Base-by-base conservation (phyloP, 2,888 invertebrate species). In the Hoplodrina ambigua region DNA sequence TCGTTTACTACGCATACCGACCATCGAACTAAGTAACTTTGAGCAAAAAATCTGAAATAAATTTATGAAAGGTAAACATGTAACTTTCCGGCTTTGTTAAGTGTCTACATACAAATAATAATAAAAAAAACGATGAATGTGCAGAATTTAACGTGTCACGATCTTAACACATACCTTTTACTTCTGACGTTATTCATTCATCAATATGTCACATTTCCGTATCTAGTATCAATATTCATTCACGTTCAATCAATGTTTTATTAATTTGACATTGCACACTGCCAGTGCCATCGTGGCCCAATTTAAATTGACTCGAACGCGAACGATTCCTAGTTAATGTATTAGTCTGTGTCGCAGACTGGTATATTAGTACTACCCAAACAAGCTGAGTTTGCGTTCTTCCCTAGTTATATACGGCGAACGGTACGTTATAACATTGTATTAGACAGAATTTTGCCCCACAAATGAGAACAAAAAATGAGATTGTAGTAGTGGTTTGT, bases 321-420 rank as follows among this genome's bases (percentile, higher is more conserved):
- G 73, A 77, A 74, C 54, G 55, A 54, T 54, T 60, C n/a, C 57
- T 19, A 61, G 54, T 63, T 69, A 69, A 75, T 65, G 37, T 75
- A 65, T 62, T 70, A 55, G 59, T 50, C 37, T 56, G 49, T 50
- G 56, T 59, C 52, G 15, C 44, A 20, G 37, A 52, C 19, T 61
- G 33, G 55, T 56, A 49, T 72, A 76, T 71, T 76, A 62, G 60
- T 61, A 25, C 50, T 49, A 61, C 59, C 59, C 41, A 56, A 74
- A 68, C n/a, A 41, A 49, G 30, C 25, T 19, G 20, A n/a, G 41
- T 33, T 56, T 60, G 30, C 20, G 61, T 56, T 76, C 46, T 78
- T 56, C 53, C 30, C 44, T 75, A 20, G 52, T 69, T 59, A 54
- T 57, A 5, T 33, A 58, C 20, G 10, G 13, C 5, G 19, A 10